Conservation (phyloP, 2,113 vertebrate species). For the pig (Sus scrofa) region DNA sequence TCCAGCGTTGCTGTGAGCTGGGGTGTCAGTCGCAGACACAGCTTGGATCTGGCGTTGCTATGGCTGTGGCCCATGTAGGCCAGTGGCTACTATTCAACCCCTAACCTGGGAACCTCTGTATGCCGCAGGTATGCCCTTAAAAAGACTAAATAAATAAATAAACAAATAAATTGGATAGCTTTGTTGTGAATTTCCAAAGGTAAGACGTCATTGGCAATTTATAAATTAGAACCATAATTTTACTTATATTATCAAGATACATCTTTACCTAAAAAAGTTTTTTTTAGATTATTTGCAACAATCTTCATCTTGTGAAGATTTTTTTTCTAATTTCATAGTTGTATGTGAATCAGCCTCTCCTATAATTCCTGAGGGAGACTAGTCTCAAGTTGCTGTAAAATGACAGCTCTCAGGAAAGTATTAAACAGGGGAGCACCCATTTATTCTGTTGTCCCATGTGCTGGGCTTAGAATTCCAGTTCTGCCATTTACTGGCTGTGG, state of each 20-base stretch:
- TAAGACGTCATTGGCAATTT: background rate
- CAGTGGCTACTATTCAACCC: too few relatives aligned
- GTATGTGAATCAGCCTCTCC: background rate
- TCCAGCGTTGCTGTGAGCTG: too few relatives aligned
- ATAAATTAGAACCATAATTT: slow-evolving; percentile 17
- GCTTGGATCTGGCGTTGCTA: too few relatives aligned
- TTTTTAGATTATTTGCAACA: background rate
- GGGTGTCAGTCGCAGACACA: too few relatives aligned
- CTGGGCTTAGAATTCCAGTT: rapidly evolving
- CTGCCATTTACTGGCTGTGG: background rate
- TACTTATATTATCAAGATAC: background rate
- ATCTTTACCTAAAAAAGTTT: background rate
- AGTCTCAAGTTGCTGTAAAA: background rate
- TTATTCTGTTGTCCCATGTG: background rate
- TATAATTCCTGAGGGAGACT: background rate
- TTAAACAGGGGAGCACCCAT: rapidly evolving
- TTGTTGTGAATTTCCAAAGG: background rate
- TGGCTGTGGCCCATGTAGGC: too few relatives aligned
- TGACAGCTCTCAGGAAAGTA: background rate
- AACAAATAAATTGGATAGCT: background rate
- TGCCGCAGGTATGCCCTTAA: too few relatives aligned
- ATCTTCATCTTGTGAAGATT: background rate
- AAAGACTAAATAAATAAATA: too few relatives aligned
- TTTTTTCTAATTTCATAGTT: background rate
- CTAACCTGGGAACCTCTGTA: too few relatives aligned